Evolutionary conservation across 2,888 invertebrate species (phyloP), one percentile per base, ranked within the genome.

Genomic region (Sesamia inferens): DNA sequence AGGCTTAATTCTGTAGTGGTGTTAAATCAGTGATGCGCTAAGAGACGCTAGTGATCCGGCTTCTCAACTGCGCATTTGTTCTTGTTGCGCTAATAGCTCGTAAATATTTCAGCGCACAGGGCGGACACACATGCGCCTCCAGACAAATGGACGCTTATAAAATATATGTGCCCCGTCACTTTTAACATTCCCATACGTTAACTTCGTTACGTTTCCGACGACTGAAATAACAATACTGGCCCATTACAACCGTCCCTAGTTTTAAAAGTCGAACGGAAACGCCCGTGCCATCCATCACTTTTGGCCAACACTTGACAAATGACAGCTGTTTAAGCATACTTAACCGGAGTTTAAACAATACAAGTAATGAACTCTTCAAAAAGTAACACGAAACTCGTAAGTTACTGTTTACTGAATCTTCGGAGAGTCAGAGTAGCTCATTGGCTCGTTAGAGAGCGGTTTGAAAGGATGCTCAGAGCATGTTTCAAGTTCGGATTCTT

Each of bases 171-270:
- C 88, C 90, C 91, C 89, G 92, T 93, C 95, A 93, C 93, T 94
- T 92, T 91, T 92, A 93, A 93, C 92, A 91, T 92, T 91, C 92
- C 92, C 93, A 93, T 94, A 93, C 91, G 92, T 93, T 92, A 91
- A 91, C 93, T 93, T 93, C 89, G 91, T 93, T 92, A 92, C 92
- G 92, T 92, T 92, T 92, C 92, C 93, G 93, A 93, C 91, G 94
- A 93, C 95, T 95, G 94, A 94, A 95, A 96, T 94, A 95, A 96
- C 95, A 96, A 95, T 93, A 90, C 91, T 78, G 87, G 86, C 85
- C 90, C 90, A 90, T 91, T 90, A 90, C 90, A 88, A 88, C 88
- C 83, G 86, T 88, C 87, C 84, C 86, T 87, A 87, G 88, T 88
- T 87, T 86, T 87, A 85, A 87, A 86, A 87, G 86, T 87, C 88